Conservation (phyloP, 2,113 vertebrate genomes). For the Esox niger region DNA sequence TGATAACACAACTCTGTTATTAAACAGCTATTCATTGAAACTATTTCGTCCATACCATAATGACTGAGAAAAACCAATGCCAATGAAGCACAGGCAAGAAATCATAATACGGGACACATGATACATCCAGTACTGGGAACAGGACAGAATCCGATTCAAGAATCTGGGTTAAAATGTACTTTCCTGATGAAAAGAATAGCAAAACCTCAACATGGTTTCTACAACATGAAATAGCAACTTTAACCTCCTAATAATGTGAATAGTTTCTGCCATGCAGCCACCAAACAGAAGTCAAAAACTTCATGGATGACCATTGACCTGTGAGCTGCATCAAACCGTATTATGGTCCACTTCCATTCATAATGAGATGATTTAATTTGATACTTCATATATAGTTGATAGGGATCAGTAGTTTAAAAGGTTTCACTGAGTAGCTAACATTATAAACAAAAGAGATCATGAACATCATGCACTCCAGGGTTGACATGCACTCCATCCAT, state of each 20-base stretch:
- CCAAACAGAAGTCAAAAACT: no score
- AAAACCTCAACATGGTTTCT: not conserved
- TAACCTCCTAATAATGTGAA: no score
- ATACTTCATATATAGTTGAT: no score
- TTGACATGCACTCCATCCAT: no score
- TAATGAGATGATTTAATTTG: no score
- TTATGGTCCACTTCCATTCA: not conserved
- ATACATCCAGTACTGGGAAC: not conserved
- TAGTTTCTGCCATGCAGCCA: no score
- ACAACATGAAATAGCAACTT: no score
- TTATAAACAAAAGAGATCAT: no score
- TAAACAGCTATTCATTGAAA: not conserved
- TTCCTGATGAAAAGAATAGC: not conserved
- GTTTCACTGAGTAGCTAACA: no score
- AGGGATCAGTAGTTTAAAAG: no score
- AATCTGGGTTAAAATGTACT: not conserved
- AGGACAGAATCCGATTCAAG: not conserved
- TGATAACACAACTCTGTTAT: not conserved
- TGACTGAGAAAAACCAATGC: slow-evolving; percentile 5
- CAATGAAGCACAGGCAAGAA: slow-evolving; percentile 18
- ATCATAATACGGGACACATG: slow-evolving; percentile 11
- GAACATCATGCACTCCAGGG: no score
- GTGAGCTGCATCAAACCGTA: slow-evolving; percentile 1
- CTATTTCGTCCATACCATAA: slow-evolving; percentile 33
- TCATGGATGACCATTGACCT: no score